A percentile compares a stretch with the other conserved stretches of the same genome.
Evolutionary conservation across 1,140 invertebrate genomes (phyloP).

Genomic region (Apocrypta bakeri): DNA sequence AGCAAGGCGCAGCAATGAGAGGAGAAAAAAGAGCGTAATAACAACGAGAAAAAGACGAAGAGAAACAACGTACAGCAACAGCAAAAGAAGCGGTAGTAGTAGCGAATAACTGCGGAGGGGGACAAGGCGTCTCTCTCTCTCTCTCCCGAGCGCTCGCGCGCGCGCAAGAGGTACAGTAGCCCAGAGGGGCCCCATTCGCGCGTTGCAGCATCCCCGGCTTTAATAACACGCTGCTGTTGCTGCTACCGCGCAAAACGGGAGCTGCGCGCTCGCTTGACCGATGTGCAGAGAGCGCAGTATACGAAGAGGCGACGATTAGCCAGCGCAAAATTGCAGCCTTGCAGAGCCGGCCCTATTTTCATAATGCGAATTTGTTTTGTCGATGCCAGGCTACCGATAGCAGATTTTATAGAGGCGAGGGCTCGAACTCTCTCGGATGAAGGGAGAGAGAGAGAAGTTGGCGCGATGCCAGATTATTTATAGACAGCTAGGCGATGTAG

Average conservation of each 20-base stretch:
- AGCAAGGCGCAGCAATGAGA: conserved; percentile 35
- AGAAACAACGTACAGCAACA: conserved; percentile 30
- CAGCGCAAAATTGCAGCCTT: conserved; percentile 17
- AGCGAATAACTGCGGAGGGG: conserved; percentile 6
- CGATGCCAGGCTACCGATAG: conserved; percentile 11
- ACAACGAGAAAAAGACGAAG: conserved; percentile 34
- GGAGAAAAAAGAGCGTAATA: conserved; percentile 38
- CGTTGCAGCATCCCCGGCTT: conserved; percentile 18
- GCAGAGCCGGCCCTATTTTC: conserved; percentile 17
- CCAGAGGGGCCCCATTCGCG: conserved; percentile 51
- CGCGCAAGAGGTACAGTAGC: conserved; percentile 54
- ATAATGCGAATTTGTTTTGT: conserved; percentile 40
- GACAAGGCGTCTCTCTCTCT: background rate
- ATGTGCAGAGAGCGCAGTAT: background rate
- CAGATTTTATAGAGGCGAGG: conserved; percentile 5
- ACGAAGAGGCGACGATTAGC: conserved; percentile 4
- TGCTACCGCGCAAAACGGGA: conserved; percentile 28
- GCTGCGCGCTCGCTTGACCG: conserved; percentile 5
- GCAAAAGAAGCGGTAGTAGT: conserved; percentile 11
- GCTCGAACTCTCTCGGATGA: background rate
- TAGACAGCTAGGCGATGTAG: background rate
- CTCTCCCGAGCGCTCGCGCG: background rate
- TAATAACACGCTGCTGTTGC: conserved; percentile 54
- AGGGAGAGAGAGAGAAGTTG: background rate
- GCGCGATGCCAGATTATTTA: background rate